A percentile compares a stretch with the other conserved stretches of the same genome.
phyloP scores from a whole-genome alignment of 2,888 invertebrate species.

The Epirrhoe tristata region DNA sequence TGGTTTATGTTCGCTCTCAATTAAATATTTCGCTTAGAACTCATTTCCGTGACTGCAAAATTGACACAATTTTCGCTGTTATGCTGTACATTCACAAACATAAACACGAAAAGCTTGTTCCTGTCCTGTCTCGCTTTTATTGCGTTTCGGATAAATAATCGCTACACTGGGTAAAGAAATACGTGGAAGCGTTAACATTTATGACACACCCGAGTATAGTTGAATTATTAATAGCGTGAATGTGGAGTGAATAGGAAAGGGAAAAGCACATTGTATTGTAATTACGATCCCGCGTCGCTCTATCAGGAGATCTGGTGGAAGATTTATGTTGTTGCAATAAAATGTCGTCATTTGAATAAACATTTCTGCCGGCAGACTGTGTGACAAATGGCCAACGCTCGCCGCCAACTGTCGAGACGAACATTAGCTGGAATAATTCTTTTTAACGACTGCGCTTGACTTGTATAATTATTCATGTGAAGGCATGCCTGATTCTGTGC shows the following conservation, averaged over 20 bases:
- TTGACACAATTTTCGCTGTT: slow-evolving; percentile 38
- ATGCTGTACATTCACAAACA: slow-evolving; percentile 39
- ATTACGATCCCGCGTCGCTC: slow-evolving; percentile 73
- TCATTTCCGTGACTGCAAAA: slow-evolving; percentile 41
- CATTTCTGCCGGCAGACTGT: slow-evolving; percentile 69
- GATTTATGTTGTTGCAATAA: slow-evolving; percentile 83
- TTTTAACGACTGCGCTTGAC: slow-evolving; percentile 71
- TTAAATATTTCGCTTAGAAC: slow-evolving; percentile 53
- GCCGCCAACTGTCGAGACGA: slow-evolving; percentile 74
- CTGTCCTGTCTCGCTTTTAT: slow-evolving; percentile 44
- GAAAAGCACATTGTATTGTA: slow-evolving; percentile 62
- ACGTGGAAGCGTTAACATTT: slow-evolving; percentile 47
- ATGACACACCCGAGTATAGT: slow-evolving; percentile 46
- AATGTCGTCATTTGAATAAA: slow-evolving; percentile 83
- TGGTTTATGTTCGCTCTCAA: slow-evolving; percentile 52
- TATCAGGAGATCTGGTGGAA: slow-evolving; percentile 68
- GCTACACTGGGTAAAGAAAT: slow-evolving; percentile 39
- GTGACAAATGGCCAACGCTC: slow-evolving; percentile 78
- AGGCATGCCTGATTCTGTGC: slow-evolving; percentile 46
- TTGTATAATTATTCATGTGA: slow-evolving; percentile 74
- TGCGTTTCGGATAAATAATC: slow-evolving; percentile 44
- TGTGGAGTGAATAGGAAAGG: slow-evolving; percentile 38
- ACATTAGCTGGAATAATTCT: slow-evolving; percentile 78
- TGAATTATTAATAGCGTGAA: slow-evolving; percentile 52
- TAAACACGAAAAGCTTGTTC: slow-evolving; percentile 39